Percentiles rank a stretch among this genome's conserved stretches.
phyloP scores from a whole-genome alignment of 2,797 vertebrate species.

The Liparis tanakae region DNA sequence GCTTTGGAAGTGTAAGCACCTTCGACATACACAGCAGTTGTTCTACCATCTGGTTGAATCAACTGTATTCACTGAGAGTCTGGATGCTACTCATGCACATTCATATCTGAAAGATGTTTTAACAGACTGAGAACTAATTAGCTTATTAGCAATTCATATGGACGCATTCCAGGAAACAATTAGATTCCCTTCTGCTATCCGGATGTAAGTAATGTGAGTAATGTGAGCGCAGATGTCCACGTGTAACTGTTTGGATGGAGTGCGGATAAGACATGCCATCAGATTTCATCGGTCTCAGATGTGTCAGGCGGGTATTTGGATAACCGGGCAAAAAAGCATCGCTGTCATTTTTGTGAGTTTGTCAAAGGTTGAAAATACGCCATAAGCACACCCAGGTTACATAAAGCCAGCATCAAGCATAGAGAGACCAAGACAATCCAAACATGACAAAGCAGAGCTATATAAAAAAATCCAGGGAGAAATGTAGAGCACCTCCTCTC shows the following conservation, averaged over 20 bases:
- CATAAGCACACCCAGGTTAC: constrained; percentile 23
- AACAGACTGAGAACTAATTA: constrained; percentile 19
- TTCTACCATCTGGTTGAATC: constrained; percentile 22
- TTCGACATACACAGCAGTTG: constrained; percentile 18
- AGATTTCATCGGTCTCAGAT: constrained; percentile 44
- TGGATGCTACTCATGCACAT: constrained; percentile 2
- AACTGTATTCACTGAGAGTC: background rate
- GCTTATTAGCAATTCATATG: constrained; percentile 34
- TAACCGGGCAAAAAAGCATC: constrained; percentile 33
- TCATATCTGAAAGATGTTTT: constrained; percentile 8
- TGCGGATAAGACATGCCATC: constrained; percentile 32
- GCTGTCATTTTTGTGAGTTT: constrained; percentile 30
- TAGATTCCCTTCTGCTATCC: constrained; percentile 14
- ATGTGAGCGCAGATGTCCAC: constrained; percentile 31
- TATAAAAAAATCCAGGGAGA: constrained; percentile 51
- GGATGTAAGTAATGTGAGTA: constrained; percentile 20
- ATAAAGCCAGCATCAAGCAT: constrained; percentile 19
- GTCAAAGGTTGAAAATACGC: constrained; percentile 43
- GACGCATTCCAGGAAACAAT: constrained; percentile 37
- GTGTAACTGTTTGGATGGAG: constrained; percentile 7
- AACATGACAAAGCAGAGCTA: constrained; percentile 59
- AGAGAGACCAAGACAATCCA: constrained; percentile 32
- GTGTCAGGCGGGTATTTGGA: constrained; percentile 35
- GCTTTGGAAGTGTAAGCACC: constrained; percentile 8
- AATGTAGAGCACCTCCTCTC: constrained; percentile 13